Evolutionary conservation across 1,140 invertebrate genomes (phyloP).

Genomic region (Eupeodes corollae): DNA sequence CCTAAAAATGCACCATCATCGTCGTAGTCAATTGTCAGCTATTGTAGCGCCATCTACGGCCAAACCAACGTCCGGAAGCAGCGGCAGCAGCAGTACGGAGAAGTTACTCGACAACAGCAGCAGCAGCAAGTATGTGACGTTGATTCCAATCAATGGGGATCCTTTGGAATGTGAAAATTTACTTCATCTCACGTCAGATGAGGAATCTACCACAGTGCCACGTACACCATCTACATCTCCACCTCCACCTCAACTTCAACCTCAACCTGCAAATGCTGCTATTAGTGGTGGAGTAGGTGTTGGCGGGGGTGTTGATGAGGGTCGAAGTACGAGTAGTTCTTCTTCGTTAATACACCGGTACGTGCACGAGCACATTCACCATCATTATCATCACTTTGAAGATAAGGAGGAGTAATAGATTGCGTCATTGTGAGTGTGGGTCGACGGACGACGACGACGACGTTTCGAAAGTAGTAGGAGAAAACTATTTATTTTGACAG

Average conservation of each 20-base stretch:
- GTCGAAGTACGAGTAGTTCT: slow-evolving; percentile 18
- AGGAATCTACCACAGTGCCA: slow-evolving; percentile 16
- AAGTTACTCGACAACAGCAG: slow-evolving; percentile 11
- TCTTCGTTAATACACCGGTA: slow-evolving; percentile 43
- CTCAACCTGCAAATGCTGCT: slow-evolving; percentile 6
- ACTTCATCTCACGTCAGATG: slow-evolving; percentile 20
- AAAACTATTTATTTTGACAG: no score
- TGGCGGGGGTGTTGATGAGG: not conserved
- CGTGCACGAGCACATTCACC: slow-evolving; percentile 71
- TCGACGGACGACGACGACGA: no score
- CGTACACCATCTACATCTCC: no score
- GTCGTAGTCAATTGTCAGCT: not conserved
- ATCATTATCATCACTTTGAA: slow-evolving; percentile 68
- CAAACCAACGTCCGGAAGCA: slow-evolving; percentile 7
- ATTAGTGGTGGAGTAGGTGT: slow-evolving; percentile 38
- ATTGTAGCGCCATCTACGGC: slow-evolving; percentile 7
- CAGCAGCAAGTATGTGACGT: slow-evolving; percentile 2
- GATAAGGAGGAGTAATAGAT: no score
- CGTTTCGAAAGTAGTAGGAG: no score
- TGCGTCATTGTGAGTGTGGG: no score
- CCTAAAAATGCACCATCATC: not conserved
- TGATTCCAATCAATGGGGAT: slow-evolving; percentile 24
- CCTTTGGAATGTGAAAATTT: slow-evolving; percentile 31
- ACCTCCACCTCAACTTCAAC: not conserved
- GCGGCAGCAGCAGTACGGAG: slow-evolving; percentile 2